Evolutionary conservation across 2,113 vertebrate species (phyloP).

Genomic region (Probosciger aterrimus): DNA sequence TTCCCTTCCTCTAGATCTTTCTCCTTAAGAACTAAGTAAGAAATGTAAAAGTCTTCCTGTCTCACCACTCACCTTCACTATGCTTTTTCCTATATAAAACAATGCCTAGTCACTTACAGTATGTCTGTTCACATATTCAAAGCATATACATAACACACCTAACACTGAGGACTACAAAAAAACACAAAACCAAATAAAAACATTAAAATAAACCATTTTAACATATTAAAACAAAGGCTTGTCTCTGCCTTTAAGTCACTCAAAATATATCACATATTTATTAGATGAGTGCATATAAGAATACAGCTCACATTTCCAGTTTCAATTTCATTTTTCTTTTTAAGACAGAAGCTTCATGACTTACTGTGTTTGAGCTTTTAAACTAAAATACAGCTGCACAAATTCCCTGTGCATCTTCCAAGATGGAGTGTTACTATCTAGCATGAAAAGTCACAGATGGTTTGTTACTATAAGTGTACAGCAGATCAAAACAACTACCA

Average conservation of each 20-base stretch:
- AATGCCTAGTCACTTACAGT: not conserved
- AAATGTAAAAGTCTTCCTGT: not conserved
- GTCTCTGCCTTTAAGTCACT: not conserved
- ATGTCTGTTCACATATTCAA: not conserved
- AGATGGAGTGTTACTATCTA: not conserved
- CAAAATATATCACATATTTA: not conserved
- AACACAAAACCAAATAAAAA: fast-evolving
- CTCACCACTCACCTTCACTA: not conserved
- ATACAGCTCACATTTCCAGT: not conserved
- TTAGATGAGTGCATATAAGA: not conserved
- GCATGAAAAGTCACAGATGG: not conserved
- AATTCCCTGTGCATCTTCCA: not conserved
- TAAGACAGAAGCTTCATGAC: not conserved
- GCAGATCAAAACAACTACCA: constrained; percentile 20
- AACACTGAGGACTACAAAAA: not conserved
- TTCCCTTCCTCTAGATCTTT: not conserved
- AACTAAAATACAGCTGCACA: not conserved
- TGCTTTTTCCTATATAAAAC: not conserved
- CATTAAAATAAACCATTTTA: not conserved
- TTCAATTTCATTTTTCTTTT: not conserved
- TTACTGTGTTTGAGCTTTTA: not conserved
- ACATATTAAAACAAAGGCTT: not conserved
- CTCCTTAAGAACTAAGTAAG: not conserved
- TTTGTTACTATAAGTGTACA: not conserved
- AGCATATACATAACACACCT: not conserved